A percentile compares a stretch with the other conserved stretches of the same genome.
These are phyloP conservation scores for Drosophila neoperkinsi DNA, from an alignment of 2,888 invertebrate genomes.

Conservation along the genomic window DNA sequence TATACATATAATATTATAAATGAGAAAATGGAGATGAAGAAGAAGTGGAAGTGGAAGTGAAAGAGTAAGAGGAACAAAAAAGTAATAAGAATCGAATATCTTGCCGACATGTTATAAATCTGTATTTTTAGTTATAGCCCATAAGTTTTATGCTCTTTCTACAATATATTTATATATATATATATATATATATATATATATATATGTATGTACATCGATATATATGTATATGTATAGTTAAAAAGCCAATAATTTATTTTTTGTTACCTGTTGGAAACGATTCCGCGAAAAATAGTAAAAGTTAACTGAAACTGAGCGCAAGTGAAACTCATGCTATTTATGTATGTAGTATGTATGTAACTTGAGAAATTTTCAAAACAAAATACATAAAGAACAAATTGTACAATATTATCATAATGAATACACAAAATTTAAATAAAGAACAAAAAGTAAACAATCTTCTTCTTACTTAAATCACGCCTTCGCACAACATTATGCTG, in stretches of 20 bases:
- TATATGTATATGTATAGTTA: conserved; percentile 33
- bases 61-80: conserved; percentile 26
- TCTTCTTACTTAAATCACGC: conserved; percentile 1
- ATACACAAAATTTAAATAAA: conserved; percentile 80
- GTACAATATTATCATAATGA: conserved; percentile 79
- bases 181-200: conserved; percentile 33
- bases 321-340: conserved; percentile 41
- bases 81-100: conserved; percentile 72
- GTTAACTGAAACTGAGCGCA: conserved; percentile 60
- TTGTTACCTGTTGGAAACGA: conserved; percentile 78
- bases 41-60: conserved; percentile 2
- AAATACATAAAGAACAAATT: conserved; percentile 59
- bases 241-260: conserved; percentile 81
- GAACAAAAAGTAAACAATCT: conserved; percentile 68
- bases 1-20: conserved; percentile 33
- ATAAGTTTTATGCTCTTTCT: conserved; percentile 78
- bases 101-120: conserved; percentile 79
- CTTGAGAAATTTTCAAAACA: conserved; percentile 70
- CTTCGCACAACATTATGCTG: neutral
- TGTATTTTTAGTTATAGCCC: conserved; percentile 66
- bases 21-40: conserved; percentile 14
- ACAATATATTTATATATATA: conserved; percentile 34
- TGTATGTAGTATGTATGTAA: conserved; percentile 47
- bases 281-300: conserved; percentile 80
- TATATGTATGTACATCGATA: conserved; percentile 36